Evolutionary conservation across 2,888 invertebrate genomes (phyloP).

Genomic region (Achlya flavicornis): DNA sequence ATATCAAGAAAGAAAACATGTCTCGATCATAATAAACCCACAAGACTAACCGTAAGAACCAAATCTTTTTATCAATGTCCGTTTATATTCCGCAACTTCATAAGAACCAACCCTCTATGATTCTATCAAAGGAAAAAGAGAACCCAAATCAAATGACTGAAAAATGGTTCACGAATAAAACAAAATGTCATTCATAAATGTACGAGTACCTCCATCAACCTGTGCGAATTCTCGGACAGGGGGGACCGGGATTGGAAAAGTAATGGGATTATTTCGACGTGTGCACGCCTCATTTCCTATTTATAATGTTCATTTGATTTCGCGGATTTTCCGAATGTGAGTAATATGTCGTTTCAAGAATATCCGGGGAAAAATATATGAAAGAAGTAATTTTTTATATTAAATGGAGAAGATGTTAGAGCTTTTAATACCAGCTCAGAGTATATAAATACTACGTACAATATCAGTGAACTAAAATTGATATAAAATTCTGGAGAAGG

Average conservation of each 20-base stretch:
- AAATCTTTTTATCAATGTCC: neutral
- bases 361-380: neutral
- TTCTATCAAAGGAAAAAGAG: neutral
- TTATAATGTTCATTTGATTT: slow-evolving; percentile 18
- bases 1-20: neutral
- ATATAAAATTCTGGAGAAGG: too few relatives aligned
- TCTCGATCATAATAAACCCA: neutral
- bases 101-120: neutral
- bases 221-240: slow-evolving; percentile 22
- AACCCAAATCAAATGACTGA: slow-evolving; percentile 15
- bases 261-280: slow-evolving; percentile 33
- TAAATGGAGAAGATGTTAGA: too few relatives aligned
- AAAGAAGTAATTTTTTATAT: too few relatives aligned
- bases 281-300: slow-evolving; percentile 22
- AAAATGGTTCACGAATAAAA: slow-evolving; percentile 16
- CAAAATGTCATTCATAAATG: slow-evolving; percentile 18
- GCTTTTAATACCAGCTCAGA: too few relatives aligned
- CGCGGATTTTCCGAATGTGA: slow-evolving; percentile 8
- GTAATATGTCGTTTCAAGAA: neutral
- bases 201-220: slow-evolving; percentile 6
- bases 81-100: neutral
- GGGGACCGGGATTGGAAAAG: slow-evolving; percentile 35
- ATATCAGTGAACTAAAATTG: too few relatives aligned
- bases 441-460: too few relatives aligned
- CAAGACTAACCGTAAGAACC: neutral